phyloP scores from a whole-genome alignment of 2,888 invertebrate species.

The Lycaena phlaeas region DNA sequence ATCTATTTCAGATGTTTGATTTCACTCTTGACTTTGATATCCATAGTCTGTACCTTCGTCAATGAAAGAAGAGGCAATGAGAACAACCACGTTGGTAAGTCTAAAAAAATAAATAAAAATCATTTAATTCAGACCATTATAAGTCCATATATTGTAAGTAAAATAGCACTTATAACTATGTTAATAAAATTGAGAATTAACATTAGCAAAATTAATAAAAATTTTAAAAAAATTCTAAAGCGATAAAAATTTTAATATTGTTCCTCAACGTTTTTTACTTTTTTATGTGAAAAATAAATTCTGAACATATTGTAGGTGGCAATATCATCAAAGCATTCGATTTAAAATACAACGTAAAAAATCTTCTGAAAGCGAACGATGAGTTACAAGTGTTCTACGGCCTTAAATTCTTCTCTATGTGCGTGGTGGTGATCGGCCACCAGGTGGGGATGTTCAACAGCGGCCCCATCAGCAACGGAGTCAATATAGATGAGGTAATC shows the following conservation, averaged over 20 bases:
- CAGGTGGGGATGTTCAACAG: conserved; percentile 66
- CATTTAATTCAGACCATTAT: no score
- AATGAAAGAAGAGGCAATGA: conserved; percentile 19
- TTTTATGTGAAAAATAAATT: no score
- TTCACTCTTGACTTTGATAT: conserved; percentile 23
- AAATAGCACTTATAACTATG: no score
- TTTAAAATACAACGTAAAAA: conserved; percentile 42
- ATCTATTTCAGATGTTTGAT: conserved; percentile 26
- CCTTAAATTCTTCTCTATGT: conserved; percentile 69
- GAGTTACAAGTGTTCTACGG: conserved; percentile 72
- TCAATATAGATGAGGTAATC: conserved; percentile 65
- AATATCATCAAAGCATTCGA: conserved; percentile 43
- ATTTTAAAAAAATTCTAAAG: no score
- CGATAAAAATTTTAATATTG: no score
- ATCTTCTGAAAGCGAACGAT: conserved; percentile 37
- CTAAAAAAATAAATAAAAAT: no score
- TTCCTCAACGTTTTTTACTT: no score
- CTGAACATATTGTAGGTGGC: conserved; percentile 25
- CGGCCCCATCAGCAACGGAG: conserved; percentile 70
- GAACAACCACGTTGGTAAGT: conserved; percentile 1
- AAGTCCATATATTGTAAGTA: no score
- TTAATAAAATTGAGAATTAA: no score
- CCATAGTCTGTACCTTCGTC: conserved; percentile 36
- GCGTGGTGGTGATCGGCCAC: conserved; percentile 71
- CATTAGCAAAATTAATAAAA: no score